Conservation (phyloP, 2,113 vertebrate species). For the Sinocyclocheilus maitianheensis region DNA sequence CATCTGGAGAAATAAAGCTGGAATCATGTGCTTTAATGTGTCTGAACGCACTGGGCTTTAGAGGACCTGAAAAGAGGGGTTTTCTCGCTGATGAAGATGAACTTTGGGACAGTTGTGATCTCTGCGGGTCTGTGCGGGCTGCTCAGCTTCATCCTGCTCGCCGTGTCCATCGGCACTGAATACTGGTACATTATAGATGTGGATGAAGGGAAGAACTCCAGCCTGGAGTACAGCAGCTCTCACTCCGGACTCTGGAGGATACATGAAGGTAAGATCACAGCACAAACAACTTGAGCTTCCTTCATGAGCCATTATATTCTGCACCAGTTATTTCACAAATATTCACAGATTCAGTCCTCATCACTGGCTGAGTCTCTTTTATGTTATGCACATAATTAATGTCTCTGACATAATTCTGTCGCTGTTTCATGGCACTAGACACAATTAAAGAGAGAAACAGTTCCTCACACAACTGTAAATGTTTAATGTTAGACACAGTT, state of each 20-base stretch:
- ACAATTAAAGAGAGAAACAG: background rate
- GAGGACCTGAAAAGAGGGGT: background rate
- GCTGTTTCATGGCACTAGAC: background rate
- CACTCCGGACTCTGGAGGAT: slow-evolving; percentile 77
- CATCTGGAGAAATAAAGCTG: background rate
- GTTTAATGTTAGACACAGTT: background rate
- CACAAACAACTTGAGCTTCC: slow-evolving; percentile 3
- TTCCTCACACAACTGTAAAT: slow-evolving; percentile 1
- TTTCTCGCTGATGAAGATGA: slow-evolving; percentile 55
- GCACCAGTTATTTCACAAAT: background rate
- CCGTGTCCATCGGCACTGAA: slow-evolving; percentile 76
- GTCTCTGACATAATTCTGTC: background rate
- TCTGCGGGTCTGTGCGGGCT: slow-evolving; percentile 72
- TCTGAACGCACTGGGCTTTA: background rate
- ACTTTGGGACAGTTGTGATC: slow-evolving; percentile 72
- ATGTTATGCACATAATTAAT: slow-evolving; percentile 18
- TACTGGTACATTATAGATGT: slow-evolving; percentile 83
- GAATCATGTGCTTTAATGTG: background rate
- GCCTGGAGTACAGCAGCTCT: slow-evolving; percentile 67
- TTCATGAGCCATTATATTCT: background rate
- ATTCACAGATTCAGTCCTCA: background rate
- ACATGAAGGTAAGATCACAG: slow-evolving; percentile 67
- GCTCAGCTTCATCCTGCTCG: slow-evolving; percentile 77
- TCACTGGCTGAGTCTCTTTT: background rate
- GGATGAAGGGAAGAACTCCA: slow-evolving; percentile 66